A percentile compares a stretch with the other conserved stretches of the same genome.
Evolutionary conservation across 2,797 vertebrate species (phyloP).

Genomic region (Malurus splendens): DNA sequence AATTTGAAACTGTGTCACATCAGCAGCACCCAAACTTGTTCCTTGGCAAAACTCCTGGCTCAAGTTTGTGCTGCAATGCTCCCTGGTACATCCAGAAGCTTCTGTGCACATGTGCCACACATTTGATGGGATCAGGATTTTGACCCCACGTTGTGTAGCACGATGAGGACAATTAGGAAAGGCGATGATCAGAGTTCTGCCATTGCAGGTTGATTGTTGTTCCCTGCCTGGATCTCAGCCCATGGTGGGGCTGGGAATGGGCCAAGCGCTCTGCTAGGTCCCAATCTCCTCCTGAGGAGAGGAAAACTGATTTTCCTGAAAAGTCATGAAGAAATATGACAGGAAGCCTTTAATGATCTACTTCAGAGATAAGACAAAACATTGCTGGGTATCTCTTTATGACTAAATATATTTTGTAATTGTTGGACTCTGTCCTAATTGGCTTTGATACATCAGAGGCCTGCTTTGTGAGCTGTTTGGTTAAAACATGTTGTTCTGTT

Average conservation of each 20-base stretch:
- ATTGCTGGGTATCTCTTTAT: conserved; percentile 33
- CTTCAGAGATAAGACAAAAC: conserved; percentile 22
- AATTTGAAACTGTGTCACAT: background rate
- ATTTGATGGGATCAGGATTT: background rate
- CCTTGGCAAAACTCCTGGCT: background rate
- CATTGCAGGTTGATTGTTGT: background rate
- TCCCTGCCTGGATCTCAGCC: background rate
- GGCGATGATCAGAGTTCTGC: background rate
- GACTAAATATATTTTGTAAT: conserved; percentile 55
- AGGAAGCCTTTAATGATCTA: conserved; percentile 46
- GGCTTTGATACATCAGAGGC: conserved; percentile 35
- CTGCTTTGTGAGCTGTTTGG: conserved; percentile 35
- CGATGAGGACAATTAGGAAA: background rate
- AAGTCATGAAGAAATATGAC: conserved; percentile 48
- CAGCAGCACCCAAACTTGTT: background rate
- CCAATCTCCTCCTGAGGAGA: background rate
- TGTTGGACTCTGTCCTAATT: conserved; percentile 50
- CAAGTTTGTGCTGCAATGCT: fast-evolving
- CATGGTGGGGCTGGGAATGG: background rate
- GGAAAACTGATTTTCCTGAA: conserved; percentile 41
- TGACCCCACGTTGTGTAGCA: fast-evolving
- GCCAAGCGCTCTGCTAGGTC: background rate
- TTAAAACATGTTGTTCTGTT: conserved; percentile 57
- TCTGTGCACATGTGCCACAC: background rate
- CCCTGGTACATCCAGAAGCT: background rate